Evolutionary conservation across 2,113 vertebrate species (phyloP), one percentile per base, ranked within the genome.

Genomic region (Nothocercus nigrocapillus): DNA sequence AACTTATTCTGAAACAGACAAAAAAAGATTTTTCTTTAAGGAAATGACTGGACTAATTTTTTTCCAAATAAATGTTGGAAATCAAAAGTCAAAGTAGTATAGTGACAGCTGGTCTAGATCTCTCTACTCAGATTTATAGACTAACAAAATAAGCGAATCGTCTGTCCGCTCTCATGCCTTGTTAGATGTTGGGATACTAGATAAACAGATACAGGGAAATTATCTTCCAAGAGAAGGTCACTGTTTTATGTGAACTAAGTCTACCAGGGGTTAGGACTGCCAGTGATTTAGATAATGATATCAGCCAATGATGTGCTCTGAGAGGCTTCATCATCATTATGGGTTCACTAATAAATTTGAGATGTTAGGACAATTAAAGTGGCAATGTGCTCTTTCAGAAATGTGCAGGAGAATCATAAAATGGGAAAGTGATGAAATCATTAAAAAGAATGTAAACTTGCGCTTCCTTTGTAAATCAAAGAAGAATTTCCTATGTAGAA

Each of bases 401-500:
- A 76, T 82, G 44, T 88, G 36, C 79, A 84, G 49, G 38, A 49
- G n/a, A 69, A 93, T 96, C 40, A 30, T 63, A 61, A 92, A 73
- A 78, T 18, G 17, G 6, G 25, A 89, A 85, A 81, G 22, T 70
- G 70, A 73, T 91, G 47, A 88, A 94, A 94, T 93, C 30, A 92
- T 87, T 63, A 53, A 77, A 86, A 38, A 42, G 30, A 91, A 72
- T 42, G 51, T 82, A 87, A 94, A 85, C 53, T 85, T 93, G 38
- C 76, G 70, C 38, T 67, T 45, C 11, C 79, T 88, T 95, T 42
- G 11, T 92, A 95, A 95, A 88, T 80, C 68, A 75, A 69, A 91
- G 76, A 82, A 27, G 58, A 87, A 91, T 92, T 95, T 90, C 47
- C 32, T 40, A 28, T 44, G 38, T 53, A 76, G 72, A 75, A 84